Evolutionary conservation across 2,797 vertebrate species (phyloP).

Genomic region (Lepilemur ruficaudatus): DNA sequence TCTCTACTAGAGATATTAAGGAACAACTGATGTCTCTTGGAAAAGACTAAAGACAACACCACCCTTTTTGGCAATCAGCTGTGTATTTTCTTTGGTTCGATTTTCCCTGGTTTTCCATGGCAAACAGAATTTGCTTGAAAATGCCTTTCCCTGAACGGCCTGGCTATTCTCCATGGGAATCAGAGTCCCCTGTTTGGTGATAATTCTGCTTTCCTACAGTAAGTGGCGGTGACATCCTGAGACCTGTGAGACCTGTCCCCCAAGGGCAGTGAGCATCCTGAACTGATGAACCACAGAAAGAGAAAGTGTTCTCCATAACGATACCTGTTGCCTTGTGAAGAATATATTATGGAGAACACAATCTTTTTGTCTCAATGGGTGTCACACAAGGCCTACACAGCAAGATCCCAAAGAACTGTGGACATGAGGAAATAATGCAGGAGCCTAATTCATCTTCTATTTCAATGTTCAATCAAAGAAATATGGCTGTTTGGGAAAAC

Average conservation of each 20-base stretch:
- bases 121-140: conserved; percentile 29
- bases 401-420: background rate
- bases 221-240: background rate
- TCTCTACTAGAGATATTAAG: conserved; percentile 37
- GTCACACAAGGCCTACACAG: background rate
- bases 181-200: background rate
- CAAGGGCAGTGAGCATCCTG: background rate
- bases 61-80: background rate
- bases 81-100: background rate
- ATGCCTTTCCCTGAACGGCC: background rate
- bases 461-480: conserved; percentile 63
- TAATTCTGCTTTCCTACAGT: background rate
- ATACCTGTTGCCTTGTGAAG: background rate
- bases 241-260: background rate
- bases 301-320: background rate
- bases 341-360: background rate
- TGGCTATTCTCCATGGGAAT: background rate
- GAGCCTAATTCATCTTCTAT: conserved; percentile 21
- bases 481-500: conserved; percentile 46
- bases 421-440: background rate
- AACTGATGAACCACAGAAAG: background rate
- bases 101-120: conserved; percentile 14
- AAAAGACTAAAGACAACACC: conserved; percentile 20
- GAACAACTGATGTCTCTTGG: background rate
- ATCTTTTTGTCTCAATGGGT: background rate